Base-by-base conservation (phyloP, 1,140 invertebrate species). In the Teleopsis dalmanni region DNA sequence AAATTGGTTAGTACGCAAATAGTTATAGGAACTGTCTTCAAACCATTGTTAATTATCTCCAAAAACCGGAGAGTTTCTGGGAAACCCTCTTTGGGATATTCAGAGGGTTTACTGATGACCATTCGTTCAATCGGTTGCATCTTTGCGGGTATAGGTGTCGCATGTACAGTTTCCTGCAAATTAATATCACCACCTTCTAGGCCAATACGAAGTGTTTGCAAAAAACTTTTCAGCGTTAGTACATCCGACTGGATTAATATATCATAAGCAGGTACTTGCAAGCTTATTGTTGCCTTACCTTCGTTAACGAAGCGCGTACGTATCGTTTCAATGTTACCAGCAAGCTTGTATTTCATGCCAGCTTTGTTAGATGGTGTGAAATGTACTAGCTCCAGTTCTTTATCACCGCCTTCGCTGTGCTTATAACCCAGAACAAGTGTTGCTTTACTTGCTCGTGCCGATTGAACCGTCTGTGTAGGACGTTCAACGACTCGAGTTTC, bases 261-360 rank as follows among this genome's bases (percentile, higher is more conserved):
- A 70, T 88, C 83, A 52, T 84, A 77, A 25, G 78, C 73, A 14
- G 86, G 86, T 50, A 79, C 71, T 55, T 76, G 78, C 41, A 88
- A 79, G 42, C 83, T 75, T 48, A 88, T 79, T 8, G 85, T 87
- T 19, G 76, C 75, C 73, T 87, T 87, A 46, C 85, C 85, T 62
- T 87, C 80, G 34, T 78, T 73, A 11, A 85, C 62, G 64, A 81
- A 88, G 59, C 80, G 83, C 1, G 76, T 78, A 57, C 84, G 81
- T 18, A 87, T 73, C 63, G 80, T 73, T 36, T 77, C 75, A 36
- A 88, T 75, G 56, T 81, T 83, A 29, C 76, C 58, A n/a, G 65
- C 76, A 3, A 87, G 60, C 70, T 78, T 80, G 54, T 87, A 88
- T 54, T 82, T 83, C 2, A 62, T 77, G 2, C 84, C 84, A 19